Conservation (phyloP, 2,888 invertebrate species). For the Lysandra bellargus region DNA sequence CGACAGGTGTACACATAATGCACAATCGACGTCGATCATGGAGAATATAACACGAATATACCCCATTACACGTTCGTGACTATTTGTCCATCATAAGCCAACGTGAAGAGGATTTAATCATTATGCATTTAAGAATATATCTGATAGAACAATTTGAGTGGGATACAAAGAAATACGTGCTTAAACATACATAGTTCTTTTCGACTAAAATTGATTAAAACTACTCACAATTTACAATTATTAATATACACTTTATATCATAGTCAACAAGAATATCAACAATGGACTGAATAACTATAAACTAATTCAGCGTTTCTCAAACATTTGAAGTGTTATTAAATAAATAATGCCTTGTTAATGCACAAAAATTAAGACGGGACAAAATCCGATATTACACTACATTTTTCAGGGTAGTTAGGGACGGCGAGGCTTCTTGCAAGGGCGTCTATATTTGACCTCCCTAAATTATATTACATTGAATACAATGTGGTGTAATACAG, state of each 20-base stretch:
- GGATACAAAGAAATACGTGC: slow-evolving; percentile 3
- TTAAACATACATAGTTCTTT: background rate
- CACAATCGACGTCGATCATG: background rate
- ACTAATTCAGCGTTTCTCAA: slow-evolving; percentile 51
- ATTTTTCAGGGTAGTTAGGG: background rate
- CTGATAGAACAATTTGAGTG: background rate
- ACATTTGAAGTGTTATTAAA: background rate
- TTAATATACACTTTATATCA: slow-evolving; percentile 50
- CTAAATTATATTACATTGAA: background rate
- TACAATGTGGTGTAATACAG: no score
- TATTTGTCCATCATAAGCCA: background rate
- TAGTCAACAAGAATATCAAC: slow-evolving; percentile 80
- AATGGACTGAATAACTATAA: slow-evolving; percentile 74
- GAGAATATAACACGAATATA: background rate
- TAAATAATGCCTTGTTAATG: background rate
- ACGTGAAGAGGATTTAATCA: background rate
- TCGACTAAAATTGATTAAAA: slow-evolving; percentile 2
- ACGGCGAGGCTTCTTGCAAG: background rate
- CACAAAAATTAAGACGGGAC: background rate
- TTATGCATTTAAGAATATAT: background rate
- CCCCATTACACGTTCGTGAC: background rate
- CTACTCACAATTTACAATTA: slow-evolving; percentile 42
- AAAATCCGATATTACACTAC: background rate
- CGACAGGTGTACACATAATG: no score
- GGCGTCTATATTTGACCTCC: background rate